Base-by-base conservation (phyloP, 2,797 vertebrate genomes). In the Microchirus variegatus region DNA sequence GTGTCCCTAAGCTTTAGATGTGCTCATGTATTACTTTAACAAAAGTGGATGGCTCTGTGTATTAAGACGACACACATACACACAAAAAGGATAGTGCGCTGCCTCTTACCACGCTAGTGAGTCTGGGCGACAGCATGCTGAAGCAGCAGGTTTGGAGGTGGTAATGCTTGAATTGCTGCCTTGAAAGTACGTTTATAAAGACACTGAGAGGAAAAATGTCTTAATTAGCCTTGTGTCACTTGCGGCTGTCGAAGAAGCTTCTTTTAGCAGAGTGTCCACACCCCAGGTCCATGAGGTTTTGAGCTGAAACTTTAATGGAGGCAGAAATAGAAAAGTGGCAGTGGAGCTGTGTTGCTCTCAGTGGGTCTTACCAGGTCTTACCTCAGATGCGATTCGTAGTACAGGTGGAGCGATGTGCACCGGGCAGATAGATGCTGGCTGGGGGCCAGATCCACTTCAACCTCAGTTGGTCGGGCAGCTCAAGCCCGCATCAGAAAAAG, bases 71-170 rank as follows among this genome's bases (percentile, higher is more conserved):
- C 86, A 80, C 82, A 78, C 86, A 74, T 85, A 80, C 82, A 79
- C 77, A 74, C 85, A 80, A 83, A 79, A 77, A 78, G 69, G 80
- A 82, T 69, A 70, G 77, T 63, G 61, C 18, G 36, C 56, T 40
- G 71, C 65, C 60, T 65, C 53, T 78, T 72, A 66, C 78, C 69
- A 75, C 49, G 40, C 75, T 83, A 54, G 62, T 15, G 68, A 85
- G 63, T 83, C 80, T 70, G 74, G 80, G 80, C 67, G 72, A 75
- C 61, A 69, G 73, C 53, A 38, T 71, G 80, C 82, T 84, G 83
- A 86, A 84, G 80, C 86, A 73, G 82, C 84, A 89, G 70, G 78
- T 89, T 84, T 74, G 83, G 73, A 84, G 79, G 80, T 82, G 83
- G 77, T 64, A 68, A 75, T 77, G 75, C 72, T 57, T 70, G 74